These are phyloP conservation scores for Bathynomus jamesi DNA, from an alignment of 1,140 invertebrate species.

Conservation along the genomic window DNA sequence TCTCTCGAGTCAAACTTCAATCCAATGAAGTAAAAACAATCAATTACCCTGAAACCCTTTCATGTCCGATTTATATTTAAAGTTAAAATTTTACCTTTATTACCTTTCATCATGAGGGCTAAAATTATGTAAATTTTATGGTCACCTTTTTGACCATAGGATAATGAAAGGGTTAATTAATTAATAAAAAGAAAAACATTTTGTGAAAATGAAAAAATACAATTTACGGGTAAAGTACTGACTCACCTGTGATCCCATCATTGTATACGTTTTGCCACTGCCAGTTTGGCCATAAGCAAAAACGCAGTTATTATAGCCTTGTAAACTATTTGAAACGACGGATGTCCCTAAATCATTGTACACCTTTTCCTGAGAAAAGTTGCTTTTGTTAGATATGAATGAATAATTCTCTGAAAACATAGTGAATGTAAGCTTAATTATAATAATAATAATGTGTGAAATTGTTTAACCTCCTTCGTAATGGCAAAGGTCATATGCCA, in stretches of 20 bases:
- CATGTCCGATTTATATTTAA: too few relatives aligned
- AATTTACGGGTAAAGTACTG: not conserved
- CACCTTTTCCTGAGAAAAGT: conserved; percentile 52
- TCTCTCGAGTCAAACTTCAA: too few relatives aligned
- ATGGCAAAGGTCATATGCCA: conserved; percentile 3
- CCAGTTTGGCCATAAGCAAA: conserved; percentile 92
- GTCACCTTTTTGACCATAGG: too few relatives aligned
- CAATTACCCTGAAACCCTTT: too few relatives aligned
- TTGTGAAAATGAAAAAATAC: too few relatives aligned
- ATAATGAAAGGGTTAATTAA: not conserved
- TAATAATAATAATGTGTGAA: conserved; percentile 11
- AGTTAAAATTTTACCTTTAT: too few relatives aligned
- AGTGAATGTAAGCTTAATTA: not conserved
- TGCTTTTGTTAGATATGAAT: conserved; percentile 20
- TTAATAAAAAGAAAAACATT: not conserved
- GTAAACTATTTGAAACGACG: conserved; percentile 86
- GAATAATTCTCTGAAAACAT: conserved; percentile 10
- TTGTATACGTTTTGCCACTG: conserved; percentile 94
- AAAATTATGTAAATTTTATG: too few relatives aligned
- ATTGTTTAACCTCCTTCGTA: not conserved
- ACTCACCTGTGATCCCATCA: conserved; percentile 75
- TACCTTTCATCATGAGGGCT: too few relatives aligned
- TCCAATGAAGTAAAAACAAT: too few relatives aligned
- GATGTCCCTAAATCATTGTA: conserved; percentile 80
- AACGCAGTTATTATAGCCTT: conserved; percentile 95